Percentiles rank a stretch among this genome's conserved stretches.
Evolutionary conservation across 2,888 invertebrate species (phyloP).

Genomic region (Euphydryas editha): DNA sequence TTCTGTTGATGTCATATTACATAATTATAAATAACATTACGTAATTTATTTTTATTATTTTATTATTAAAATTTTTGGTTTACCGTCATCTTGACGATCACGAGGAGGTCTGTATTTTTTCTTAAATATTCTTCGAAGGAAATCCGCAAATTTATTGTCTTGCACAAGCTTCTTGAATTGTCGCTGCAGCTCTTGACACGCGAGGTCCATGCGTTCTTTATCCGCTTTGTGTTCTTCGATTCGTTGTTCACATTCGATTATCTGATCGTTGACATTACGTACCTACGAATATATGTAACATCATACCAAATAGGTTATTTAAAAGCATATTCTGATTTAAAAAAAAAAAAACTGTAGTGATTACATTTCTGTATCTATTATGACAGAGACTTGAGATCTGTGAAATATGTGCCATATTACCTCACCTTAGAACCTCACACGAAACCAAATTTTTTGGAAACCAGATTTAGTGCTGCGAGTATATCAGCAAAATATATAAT

Average conservation of each 20-base stretch:
- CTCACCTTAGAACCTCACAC: too few species aligned
- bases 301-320: not conserved
- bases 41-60: not conserved
- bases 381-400: too few species aligned
- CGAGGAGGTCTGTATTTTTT: slow-evolving; percentile 91
- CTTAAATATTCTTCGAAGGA: slow-evolving; percentile 91
- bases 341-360: not conserved
- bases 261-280: slow-evolving; percentile 79
- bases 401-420: too few species aligned
- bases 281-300: slow-evolving; percentile 54
- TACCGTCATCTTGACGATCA: slow-evolving; percentile 76
- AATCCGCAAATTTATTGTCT: slow-evolving; percentile 91
- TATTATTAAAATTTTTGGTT: not conserved
- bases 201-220: slow-evolving; percentile 57
- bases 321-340: not conserved
- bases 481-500: too few species aligned
- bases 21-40: too few species aligned
- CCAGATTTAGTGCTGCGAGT: too few species aligned
- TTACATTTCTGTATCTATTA: too few species aligned
- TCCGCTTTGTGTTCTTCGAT: slow-evolving; percentile 75
- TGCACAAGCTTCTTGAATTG: slow-evolving; percentile 84
- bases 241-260: slow-evolving; percentile 74
- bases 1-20: too few species aligned
- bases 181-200: slow-evolving; percentile 68
- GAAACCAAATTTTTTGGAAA: too few species aligned